These are phyloP conservation scores for Sacculina carcini DNA, from an alignment of 2,888 invertebrate genomes.

Conservation along the genomic window DNA sequence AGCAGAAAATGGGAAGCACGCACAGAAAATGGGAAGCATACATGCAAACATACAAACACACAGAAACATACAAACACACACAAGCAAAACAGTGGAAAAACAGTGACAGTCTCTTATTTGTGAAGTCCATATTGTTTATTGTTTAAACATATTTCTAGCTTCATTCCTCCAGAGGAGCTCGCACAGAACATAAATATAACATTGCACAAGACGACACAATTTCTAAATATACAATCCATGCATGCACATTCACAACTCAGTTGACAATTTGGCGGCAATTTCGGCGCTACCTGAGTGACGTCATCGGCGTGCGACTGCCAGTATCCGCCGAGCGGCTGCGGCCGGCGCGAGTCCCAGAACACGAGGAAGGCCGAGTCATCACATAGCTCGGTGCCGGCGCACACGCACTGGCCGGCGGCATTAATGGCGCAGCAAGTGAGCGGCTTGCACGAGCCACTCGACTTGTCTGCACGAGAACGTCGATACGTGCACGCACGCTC, in stretches of 20 bases:
- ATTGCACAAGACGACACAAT: too few species aligned
- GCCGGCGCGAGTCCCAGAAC: slow-evolving; percentile 46
- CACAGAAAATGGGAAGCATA: too few species aligned
- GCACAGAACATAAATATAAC: too few species aligned
- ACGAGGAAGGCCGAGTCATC: slow-evolving; percentile 42
- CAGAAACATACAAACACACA: too few species aligned
- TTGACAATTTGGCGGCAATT: neutral
- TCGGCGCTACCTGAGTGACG: slow-evolving; percentile 34
- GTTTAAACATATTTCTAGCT: too few species aligned
- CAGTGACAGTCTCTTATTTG: too few species aligned
- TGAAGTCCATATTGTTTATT: too few species aligned
- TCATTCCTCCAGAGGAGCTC: too few species aligned
- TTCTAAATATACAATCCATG: slow-evolving; percentile 6
- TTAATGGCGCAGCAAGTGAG: slow-evolving; percentile 47
- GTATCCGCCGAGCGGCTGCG: slow-evolving; percentile 40
- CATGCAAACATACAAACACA: too few species aligned
- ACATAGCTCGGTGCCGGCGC: slow-evolving; percentile 43
- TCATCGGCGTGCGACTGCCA: slow-evolving; percentile 61
- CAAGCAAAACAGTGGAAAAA: too few species aligned
- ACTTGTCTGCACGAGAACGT: slow-evolving; percentile 16
- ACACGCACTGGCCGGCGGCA: slow-evolving; percentile 36
- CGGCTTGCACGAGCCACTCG: slow-evolving; percentile 25
- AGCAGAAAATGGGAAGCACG: too few species aligned
- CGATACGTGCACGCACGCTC: slow-evolving; percentile 22
- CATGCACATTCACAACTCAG: neutral